phyloP scores from a whole-genome alignment of 2,888 invertebrate genomes.

The Ophonus ardosiacus region DNA sequence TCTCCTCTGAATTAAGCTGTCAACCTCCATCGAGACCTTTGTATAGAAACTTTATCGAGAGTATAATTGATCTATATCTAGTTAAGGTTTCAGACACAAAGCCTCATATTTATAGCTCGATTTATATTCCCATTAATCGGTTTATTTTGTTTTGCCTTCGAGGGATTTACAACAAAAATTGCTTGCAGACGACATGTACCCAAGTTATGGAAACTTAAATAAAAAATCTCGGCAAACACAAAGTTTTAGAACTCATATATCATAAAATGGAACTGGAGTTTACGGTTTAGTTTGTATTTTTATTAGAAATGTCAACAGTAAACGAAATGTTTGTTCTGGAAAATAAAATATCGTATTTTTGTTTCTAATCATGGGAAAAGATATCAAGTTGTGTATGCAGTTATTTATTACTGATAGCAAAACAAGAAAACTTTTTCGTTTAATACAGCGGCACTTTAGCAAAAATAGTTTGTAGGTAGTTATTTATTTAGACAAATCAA shows the following conservation, averaged over 20 bases:
- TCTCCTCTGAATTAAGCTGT: constrained; percentile 30
- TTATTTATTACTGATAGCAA: no score
- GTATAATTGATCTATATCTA: constrained; percentile 21
- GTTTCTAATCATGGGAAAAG: constrained; percentile 8
- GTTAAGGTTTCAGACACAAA: constrained; percentile 13
- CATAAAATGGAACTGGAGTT: constrained; percentile 16
- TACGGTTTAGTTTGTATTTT: constrained; percentile 25
- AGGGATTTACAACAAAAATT: constrained; percentile 9
- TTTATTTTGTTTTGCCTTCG: background rate
- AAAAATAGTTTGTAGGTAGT: no score
- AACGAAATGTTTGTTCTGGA: background rate
- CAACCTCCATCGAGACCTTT: constrained; percentile 13
- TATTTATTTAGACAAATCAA: no score
- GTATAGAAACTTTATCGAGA: constrained; percentile 29
- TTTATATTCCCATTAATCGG: constrained; percentile 2
- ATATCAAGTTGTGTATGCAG: no score
- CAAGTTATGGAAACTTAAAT: background rate
- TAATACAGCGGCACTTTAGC: no score
- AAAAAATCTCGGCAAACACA: constrained; percentile 7
- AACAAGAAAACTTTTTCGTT: no score
- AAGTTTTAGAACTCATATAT: constrained; percentile 24
- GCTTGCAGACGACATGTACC: background rate
- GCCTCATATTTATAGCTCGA: constrained; percentile 6
- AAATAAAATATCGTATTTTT: constrained; percentile 14
- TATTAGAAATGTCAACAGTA: constrained; percentile 28